These are phyloP conservation scores for Cherax quadricarinatus DNA, from an alignment of 1,140 invertebrate species.

Conservation along the genomic window DNA sequence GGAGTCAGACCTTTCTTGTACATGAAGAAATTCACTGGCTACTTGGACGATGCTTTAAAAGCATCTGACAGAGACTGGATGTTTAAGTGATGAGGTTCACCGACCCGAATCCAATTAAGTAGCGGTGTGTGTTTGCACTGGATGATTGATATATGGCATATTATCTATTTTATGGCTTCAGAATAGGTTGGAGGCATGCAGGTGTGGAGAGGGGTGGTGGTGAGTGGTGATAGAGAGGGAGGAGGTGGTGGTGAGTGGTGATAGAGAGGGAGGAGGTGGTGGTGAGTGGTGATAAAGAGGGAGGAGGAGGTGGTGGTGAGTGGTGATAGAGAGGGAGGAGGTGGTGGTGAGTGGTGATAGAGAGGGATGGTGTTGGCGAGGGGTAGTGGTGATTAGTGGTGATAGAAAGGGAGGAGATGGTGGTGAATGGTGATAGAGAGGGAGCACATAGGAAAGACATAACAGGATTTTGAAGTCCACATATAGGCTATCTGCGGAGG, in stretches of 20 bases:
- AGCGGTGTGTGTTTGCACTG: not conserved
- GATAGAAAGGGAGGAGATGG: too few relatives aligned
- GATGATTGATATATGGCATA: conserved; percentile 15
- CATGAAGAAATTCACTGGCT: not conserved
- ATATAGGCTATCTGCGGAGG: too few relatives aligned
- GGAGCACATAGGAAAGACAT: too few relatives aligned
- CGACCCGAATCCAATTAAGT: conserved; percentile 42
- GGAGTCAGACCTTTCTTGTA: not conserved
- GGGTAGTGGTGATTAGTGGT: not conserved
- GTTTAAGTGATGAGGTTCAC: not conserved
- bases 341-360: too few relatives aligned
- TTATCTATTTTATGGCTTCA: conserved; percentile 15
- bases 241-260: too few relatives aligned
- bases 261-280: not conserved
- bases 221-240: too few relatives aligned
- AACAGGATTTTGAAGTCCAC: too few relatives aligned
- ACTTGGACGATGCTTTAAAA: not conserved
- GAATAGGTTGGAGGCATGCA: not conserved
- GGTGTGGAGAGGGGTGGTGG: not conserved
- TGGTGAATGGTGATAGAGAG: too few relatives aligned
- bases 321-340: too few relatives aligned
- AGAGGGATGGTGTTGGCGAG: too few relatives aligned
- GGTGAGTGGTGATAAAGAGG: not conserved
- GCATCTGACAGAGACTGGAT: not conserved
- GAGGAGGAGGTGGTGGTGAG: not conserved